Evolutionary conservation across 2,113 vertebrate genomes (phyloP), one percentile per base, ranked within the genome.

Genomic region (Sprattus sprattus): DNA sequence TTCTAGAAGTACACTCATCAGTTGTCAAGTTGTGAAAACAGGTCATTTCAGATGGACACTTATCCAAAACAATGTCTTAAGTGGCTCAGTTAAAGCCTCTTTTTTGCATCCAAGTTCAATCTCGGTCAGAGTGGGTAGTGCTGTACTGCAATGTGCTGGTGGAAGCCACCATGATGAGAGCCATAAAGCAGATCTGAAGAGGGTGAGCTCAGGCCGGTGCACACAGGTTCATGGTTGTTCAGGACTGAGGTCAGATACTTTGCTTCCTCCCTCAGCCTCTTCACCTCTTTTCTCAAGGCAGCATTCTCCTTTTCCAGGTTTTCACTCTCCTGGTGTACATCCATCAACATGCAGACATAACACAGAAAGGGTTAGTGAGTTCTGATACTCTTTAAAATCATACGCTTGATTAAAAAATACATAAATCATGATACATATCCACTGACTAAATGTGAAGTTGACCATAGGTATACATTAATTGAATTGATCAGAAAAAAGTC

Each of bases 221-320:
- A 99, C 88, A 97, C 91, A 0, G 97, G 95, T 87, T 99, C 97
- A 0, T 99, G 98, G 91, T 94, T 97, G 92, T 90, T 99, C 94
- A 99, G 95, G 91, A 98, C 91, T 0, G 96, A 95, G 0, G 96
- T 92, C 50, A 99, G 96, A 80, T 97, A 97, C 91, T 97, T 97
- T 90, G 99, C 98, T 91, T 99, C 98, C 86, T 99, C 98, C 0
- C 95, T 96, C 91, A 99, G 94, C 89, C 96, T 95, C 91, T 97
- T 98, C 92, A 99, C 98, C 90, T 99, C 98, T 88, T 97, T 95
- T 88, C 96, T 96, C 87, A 99, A 93, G 9, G 97, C 97, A 0
- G 96, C 96, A 0, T 99, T 99, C 87, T 97, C 96, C 86, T 96
- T 97, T 93, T 98, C 97, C 90, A 99, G 92, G 91, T 96, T 96